Conservation (phyloP, 2,797 vertebrate species). For the Rhynchonycteris naso region DNA sequence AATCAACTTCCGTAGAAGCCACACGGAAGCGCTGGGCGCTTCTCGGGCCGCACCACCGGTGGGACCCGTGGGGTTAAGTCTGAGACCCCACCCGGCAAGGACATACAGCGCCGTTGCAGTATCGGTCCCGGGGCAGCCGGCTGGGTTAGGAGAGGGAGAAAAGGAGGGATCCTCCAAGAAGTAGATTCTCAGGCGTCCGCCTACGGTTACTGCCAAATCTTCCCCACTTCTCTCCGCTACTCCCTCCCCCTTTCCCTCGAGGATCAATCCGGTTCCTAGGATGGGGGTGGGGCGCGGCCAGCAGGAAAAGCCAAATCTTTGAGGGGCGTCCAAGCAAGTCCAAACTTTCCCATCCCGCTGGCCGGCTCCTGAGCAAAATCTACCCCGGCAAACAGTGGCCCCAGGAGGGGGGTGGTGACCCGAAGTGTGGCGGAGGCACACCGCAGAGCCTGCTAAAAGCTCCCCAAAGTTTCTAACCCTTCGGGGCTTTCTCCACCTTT, state of each 20-base stretch:
- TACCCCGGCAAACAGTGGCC: neutral
- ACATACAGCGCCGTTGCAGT: neutral
- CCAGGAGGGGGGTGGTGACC: neutral
- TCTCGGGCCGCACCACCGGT: neutral
- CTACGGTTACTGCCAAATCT: constrained; percentile 55
- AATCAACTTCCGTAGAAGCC: constrained; percentile 3
- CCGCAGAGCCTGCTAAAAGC: neutral
- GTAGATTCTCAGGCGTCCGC: constrained; percentile 52
- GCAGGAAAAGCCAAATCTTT: constrained; percentile 16
- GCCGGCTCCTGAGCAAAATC: neutral
- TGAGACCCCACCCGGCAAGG: constrained; percentile 42
- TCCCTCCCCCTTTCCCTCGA: constrained; percentile 23
- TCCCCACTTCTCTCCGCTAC: neutral
- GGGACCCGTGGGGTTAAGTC: constrained; percentile 66
- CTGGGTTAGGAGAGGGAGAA: neutral
- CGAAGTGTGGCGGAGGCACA: neutral
- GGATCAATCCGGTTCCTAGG: neutral
- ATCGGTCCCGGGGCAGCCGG: constrained; percentile 4
- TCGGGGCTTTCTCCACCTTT: neutral
- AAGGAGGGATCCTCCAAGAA: constrained; percentile 64
- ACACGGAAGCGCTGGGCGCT: neutral
- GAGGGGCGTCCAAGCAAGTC: neutral
- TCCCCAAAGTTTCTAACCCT: constrained; percentile 10
- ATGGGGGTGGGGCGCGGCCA: constrained; percentile 55
- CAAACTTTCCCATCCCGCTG: constrained; percentile 34